A percentile compares a stretch with the other conserved stretches of the same genome.
Conservation (phyloP, 2,113 vertebrate genomes). For the Spermophilus dauricus region DNA sequence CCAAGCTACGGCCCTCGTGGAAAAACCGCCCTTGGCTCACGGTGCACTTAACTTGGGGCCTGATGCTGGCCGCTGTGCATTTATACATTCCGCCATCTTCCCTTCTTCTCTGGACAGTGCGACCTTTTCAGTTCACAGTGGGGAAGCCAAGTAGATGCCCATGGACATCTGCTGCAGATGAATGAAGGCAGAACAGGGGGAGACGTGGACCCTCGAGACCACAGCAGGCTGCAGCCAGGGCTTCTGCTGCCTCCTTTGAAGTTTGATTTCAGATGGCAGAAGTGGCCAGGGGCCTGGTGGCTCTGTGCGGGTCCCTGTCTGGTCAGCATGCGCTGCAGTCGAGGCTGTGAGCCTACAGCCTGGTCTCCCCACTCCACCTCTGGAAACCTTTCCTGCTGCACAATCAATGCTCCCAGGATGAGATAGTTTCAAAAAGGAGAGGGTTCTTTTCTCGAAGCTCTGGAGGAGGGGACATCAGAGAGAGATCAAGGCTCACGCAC, state of each 20-base stretch:
- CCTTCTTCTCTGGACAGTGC: not conserved
- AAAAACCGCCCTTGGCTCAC: not conserved
- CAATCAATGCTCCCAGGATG: not conserved
- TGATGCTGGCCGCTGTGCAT: accelerated
- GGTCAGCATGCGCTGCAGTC: not conserved
- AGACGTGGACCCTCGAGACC: not conserved
- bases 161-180: not conserved
- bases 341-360: not conserved
- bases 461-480: not conserved
- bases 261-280: not conserved
- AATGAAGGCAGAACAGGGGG: accelerated
- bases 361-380: not conserved
- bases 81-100: not conserved
- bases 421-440: not conserved
- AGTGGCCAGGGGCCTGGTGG: not conserved
- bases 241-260: not conserved
- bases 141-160: not conserved
- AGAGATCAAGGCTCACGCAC: too few relatives aligned
- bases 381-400: not conserved
- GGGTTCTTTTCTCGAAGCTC: not conserved
- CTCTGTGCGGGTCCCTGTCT: not conserved
- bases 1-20: accelerated
- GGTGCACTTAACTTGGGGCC: accelerated
- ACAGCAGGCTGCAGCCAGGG: not conserved
- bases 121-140: not conserved